Percentiles rank a stretch among this genome's conserved stretches.
These are phyloP conservation scores for Microctenopoma steveboyesi DNA, from an alignment of 2,797 vertebrate genomes.

Conservation along the genomic window DNA sequence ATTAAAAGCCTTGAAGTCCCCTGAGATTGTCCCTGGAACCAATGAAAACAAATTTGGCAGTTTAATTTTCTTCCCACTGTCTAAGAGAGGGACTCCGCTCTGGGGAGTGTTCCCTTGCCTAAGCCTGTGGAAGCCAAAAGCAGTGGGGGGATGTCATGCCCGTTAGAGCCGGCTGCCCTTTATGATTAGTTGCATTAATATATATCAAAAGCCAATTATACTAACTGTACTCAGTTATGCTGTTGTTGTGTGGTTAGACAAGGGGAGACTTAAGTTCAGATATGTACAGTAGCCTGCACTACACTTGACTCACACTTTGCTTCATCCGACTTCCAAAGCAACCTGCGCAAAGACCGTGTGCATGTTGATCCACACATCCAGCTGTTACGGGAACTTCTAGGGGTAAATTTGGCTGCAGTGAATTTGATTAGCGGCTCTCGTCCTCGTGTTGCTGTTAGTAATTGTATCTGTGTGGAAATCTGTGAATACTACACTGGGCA, in stretches of 20 bases:
- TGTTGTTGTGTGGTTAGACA: conserved; percentile 76
- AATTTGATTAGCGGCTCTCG: conserved; percentile 13
- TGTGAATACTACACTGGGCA: conserved; percentile 45
- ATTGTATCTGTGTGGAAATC: conserved; percentile 43
- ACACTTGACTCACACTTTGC: conserved; percentile 49
- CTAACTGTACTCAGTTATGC: conserved; percentile 75
- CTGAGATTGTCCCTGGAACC: conserved; percentile 81
- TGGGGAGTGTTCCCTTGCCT: conserved; percentile 66
- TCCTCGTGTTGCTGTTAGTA: conserved; percentile 26
- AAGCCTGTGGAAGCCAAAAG: conserved; percentile 74
- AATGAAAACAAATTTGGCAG: conserved; percentile 89
- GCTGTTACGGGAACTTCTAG: not conserved
- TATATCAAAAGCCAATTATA: conserved; percentile 87
- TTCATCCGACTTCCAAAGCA: conserved; percentile 54
- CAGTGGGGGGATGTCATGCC: conserved; percentile 60
- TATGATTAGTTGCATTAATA: conserved; percentile 84
- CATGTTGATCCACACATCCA: not conserved
- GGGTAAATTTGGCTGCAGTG: conserved; percentile 2
- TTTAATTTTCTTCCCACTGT: conserved; percentile 89
- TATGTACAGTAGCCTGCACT: conserved; percentile 43
- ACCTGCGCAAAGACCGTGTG: conserved; percentile 38
- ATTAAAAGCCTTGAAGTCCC: conserved; percentile 87
- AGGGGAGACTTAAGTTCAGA: conserved; percentile 68
- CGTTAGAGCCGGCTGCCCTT: conserved; percentile 78
- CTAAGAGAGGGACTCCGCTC: conserved; percentile 78